Evolutionary conservation across 2,113 vertebrate genomes (phyloP).

Genomic region (Chloroceryle aenea): DNA sequence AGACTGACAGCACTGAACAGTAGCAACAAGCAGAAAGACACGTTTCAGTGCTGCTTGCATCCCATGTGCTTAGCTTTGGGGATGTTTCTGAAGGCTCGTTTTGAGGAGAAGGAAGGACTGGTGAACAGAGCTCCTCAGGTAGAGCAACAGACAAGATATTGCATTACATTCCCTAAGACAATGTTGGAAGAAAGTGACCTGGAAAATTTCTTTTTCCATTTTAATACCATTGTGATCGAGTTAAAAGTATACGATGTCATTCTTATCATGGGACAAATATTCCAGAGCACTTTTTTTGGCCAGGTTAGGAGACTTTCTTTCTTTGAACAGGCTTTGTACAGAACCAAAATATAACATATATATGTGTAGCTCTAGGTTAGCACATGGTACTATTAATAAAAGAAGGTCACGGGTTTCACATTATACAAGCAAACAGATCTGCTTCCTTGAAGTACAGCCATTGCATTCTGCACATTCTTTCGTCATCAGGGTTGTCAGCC

Average conservation of each 20-base stretch:
- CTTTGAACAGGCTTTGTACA: neutral
- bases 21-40: neutral
- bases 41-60: neutral
- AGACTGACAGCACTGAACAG: neutral
- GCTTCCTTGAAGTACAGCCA: neutral
- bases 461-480: neutral
- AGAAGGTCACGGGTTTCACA: neutral
- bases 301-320: neutral
- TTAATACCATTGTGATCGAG: neutral
- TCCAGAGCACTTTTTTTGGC: neutral
- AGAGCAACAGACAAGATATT: neutral
- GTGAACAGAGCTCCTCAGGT: neutral
- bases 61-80: neutral
- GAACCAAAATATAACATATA: neutral
- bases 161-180: neutral
- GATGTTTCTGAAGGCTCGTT: neutral
- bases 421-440: neutral
- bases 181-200: neutral
- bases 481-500: neutral
- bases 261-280: fast-evolving
- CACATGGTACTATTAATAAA: neutral
- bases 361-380: neutral
- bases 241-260: neutral
- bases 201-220: neutral
- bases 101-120: neutral